Percentiles rank a stretch among this genome's conserved stretches.
Conservation (phyloP, 2,113 vertebrate species). For the Ictalurus furcatus region DNA sequence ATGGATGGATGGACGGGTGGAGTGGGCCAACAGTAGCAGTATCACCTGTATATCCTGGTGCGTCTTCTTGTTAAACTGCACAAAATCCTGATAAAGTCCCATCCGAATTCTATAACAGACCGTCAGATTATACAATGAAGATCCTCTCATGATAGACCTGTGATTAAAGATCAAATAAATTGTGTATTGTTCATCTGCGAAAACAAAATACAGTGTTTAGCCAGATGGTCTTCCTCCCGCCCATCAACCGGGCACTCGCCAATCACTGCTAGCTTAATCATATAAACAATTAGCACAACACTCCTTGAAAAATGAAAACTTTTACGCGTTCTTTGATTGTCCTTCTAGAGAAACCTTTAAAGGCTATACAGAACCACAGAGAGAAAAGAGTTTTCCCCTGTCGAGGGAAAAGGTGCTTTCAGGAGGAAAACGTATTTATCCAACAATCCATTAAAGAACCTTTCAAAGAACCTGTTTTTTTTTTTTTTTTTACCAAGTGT, state of each 20-base stretch:
- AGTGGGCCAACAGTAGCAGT: not conserved
- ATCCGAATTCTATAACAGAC: not conserved
- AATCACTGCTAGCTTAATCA: not conserved
- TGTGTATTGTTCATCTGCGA: too few species aligned
- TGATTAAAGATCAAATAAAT: not conserved
- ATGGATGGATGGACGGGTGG: too few species aligned
- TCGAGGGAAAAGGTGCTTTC: not conserved
- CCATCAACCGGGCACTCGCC: not conserved
- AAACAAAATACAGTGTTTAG: too few species aligned
- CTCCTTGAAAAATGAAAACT: not conserved
- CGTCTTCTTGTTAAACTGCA: not conserved
- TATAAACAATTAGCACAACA: not conserved
- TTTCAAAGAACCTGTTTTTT: not conserved
- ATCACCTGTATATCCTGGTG: not conserved
- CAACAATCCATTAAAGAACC: not conserved
- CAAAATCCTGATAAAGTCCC: not conserved
- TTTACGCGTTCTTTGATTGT: not conserved
- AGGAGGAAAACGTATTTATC: too few species aligned
- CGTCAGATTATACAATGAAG: not conserved
- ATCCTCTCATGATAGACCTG: not conserved
- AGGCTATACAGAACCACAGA: not conserved
- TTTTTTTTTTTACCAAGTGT: not conserved
- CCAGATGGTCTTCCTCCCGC: not conserved
- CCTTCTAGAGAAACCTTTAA: not conserved
- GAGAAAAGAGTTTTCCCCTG: not conserved